Conservation (phyloP, 2,888 invertebrate species). For the Morinoia aosen region DNA sequence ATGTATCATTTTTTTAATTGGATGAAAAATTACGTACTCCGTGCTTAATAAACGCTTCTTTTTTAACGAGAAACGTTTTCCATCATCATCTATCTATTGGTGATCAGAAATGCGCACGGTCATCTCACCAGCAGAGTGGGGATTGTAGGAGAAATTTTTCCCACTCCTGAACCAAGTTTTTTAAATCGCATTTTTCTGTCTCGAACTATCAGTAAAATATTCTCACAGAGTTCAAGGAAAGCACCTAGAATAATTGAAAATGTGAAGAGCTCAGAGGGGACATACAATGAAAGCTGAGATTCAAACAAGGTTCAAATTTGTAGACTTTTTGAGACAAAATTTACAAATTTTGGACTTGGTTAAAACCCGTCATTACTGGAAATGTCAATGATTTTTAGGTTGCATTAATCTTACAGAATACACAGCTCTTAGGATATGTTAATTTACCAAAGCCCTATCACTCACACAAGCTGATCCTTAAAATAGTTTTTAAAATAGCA, state of each 20-base stretch:
- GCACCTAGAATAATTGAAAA: background rate
- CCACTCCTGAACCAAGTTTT: no score
- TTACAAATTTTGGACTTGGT: background rate
- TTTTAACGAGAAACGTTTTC: no score
- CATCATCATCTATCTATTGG: no score
- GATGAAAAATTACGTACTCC: no score
- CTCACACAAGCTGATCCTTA: background rate
- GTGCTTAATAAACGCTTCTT: no score
- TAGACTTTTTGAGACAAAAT: background rate
- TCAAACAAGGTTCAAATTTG: background rate
- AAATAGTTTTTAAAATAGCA: background rate
- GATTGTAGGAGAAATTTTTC: no score
- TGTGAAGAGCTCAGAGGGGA: background rate
- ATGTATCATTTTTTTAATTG: no score
- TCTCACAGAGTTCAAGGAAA: background rate
- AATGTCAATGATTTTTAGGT: background rate
- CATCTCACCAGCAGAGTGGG: no score
- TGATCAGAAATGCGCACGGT: no score
- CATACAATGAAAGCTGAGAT: background rate
- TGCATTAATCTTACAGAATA: background rate
- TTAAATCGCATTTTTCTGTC: background rate
- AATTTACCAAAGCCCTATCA: background rate
- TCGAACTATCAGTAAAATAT: background rate
- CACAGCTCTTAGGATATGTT: slow-evolving; percentile 12
- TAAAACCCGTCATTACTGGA: background rate